Conservation (phyloP, 2,888 invertebrate species). For the Chloromyia formosa region DNA sequence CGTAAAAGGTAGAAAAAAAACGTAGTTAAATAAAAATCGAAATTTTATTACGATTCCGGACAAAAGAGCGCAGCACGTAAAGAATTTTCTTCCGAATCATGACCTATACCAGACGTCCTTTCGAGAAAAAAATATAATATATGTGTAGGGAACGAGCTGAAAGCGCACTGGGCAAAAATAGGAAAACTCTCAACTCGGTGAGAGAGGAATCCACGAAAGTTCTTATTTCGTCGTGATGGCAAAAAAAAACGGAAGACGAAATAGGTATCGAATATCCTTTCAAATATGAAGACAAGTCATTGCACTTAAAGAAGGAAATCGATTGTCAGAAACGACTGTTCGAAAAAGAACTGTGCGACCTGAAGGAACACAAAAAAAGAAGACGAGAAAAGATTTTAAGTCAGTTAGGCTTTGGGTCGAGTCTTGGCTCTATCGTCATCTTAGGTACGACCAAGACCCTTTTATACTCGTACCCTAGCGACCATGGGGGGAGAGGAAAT, state of each 20-base stretch:
- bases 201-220: neutral
- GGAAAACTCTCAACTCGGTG: neutral
- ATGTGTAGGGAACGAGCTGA: no score
- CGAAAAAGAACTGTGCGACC: neutral
- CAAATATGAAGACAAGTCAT: slow-evolving; percentile 31
- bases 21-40: slow-evolving; percentile 20
- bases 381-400: slow-evolving; percentile 25
- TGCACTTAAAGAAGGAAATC: slow-evolving; percentile 38
- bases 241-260: slow-evolving; percentile 1
- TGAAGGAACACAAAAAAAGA: neutral
- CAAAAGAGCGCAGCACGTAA: slow-evolving; percentile 2
- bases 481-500: neutral
- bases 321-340: slow-evolving; percentile 17
- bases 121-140: neutral
- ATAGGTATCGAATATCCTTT: slow-evolving; percentile 20
- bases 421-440: slow-evolving; percentile 6
- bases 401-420: slow-evolving; percentile 30
- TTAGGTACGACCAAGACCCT: neutral
- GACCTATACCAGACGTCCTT: slow-evolving; percentile 3
- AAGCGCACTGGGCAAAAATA: neutral
- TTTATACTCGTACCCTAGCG: neutral
- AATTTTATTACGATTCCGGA: slow-evolving; percentile 25
- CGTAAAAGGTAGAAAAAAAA: slow-evolving; percentile 17
- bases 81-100: neutral
- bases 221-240: neutral